Percentiles rank a stretch among this genome's conserved stretches.
phyloP scores from a whole-genome alignment of 2,797 vertebrate genomes.

The Oreochromis mossambicus region DNA sequence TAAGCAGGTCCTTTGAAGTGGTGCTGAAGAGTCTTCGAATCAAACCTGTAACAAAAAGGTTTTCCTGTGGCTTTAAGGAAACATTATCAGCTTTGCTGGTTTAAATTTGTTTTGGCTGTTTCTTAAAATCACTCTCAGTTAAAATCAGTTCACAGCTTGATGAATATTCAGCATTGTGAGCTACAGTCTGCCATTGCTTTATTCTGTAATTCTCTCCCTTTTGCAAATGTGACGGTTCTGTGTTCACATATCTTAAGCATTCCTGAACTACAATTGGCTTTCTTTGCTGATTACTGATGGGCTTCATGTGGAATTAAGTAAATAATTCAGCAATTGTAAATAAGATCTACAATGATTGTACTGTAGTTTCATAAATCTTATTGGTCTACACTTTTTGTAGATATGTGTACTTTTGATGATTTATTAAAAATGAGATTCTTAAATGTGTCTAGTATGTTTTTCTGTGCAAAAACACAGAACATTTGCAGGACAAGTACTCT shows the following conservation, averaged over 20 bases:
- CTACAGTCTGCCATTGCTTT: not conserved
- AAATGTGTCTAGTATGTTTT: not conserved
- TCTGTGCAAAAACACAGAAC: not conserved
- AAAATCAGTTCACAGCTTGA: not conserved
- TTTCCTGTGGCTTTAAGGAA: conserved; percentile 26
- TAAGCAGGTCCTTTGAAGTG: not conserved
- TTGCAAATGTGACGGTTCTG: not conserved
- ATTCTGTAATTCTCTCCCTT: not conserved
- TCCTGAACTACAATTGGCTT: conserved; percentile 31
- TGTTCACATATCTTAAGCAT: conserved; percentile 28
- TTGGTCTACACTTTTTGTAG: conserved; percentile 76
- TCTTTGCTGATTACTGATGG: conserved; percentile 30
- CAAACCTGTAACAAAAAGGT: not conserved
- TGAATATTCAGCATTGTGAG: not conserved
- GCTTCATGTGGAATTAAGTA: conserved; percentile 40
- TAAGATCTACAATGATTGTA: conserved; percentile 75
- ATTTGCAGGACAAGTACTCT: not conserved
- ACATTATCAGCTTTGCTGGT: not conserved
- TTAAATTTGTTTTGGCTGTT: not conserved
- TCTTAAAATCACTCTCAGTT: not conserved
- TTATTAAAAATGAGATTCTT: conserved; percentile 77
- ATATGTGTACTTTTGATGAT: conserved; percentile 74
- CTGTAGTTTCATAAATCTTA: conserved; percentile 73
- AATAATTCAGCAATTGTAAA: conserved; percentile 73
- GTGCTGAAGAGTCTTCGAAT: not conserved